Evolutionary conservation across 2,797 vertebrate genomes (phyloP).

Genomic region (Mycteria americana): DNA sequence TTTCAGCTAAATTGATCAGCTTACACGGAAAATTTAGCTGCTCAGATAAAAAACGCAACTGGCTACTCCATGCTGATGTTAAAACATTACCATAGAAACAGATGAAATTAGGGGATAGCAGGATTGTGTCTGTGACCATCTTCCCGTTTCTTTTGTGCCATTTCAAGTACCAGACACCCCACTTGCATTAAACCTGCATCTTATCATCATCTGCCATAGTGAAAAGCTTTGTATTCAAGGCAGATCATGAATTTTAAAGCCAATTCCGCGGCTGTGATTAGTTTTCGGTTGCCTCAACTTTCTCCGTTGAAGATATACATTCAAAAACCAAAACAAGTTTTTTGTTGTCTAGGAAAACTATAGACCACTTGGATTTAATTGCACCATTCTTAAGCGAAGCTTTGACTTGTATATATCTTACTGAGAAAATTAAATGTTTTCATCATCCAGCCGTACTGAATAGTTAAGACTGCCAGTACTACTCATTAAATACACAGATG

Average conservation of each 20-base stretch:
- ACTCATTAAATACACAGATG: slow-evolving; percentile 69
- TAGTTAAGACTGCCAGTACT: slow-evolving; percentile 21
- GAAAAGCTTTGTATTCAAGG: background rate
- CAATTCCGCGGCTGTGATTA: background rate
- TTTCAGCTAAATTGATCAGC: slow-evolving; percentile 8
- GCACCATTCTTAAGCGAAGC: slow-evolving; percentile 48
- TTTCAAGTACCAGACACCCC: background rate
- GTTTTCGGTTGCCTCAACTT: slow-evolving; percentile 24
- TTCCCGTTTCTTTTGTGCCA: too few relatives aligned
- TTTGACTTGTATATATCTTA: slow-evolving; percentile 35
- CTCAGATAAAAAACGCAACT: background rate
- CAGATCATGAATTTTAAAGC: background rate
- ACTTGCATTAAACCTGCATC: background rate
- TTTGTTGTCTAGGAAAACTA: slow-evolving; percentile 40
- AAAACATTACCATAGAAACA: background rate
- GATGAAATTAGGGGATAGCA: background rate
- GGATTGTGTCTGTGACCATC: background rate
- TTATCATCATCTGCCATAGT: background rate
- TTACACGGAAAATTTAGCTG: slow-evolving; percentile 27
- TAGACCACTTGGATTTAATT: slow-evolving; percentile 37
- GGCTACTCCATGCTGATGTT: background rate
- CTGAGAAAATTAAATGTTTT: slow-evolving; percentile 66
- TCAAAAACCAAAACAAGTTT: slow-evolving; percentile 13
- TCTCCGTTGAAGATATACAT: background rate
- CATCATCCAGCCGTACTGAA: slow-evolving; percentile 56